Percentiles rank a stretch among this genome's conserved stretches.
These are phyloP conservation scores for Caenorhabditis virilis DNA, from an alignment of 2,888 invertebrate genomes.

Conservation along the genomic window DNA sequence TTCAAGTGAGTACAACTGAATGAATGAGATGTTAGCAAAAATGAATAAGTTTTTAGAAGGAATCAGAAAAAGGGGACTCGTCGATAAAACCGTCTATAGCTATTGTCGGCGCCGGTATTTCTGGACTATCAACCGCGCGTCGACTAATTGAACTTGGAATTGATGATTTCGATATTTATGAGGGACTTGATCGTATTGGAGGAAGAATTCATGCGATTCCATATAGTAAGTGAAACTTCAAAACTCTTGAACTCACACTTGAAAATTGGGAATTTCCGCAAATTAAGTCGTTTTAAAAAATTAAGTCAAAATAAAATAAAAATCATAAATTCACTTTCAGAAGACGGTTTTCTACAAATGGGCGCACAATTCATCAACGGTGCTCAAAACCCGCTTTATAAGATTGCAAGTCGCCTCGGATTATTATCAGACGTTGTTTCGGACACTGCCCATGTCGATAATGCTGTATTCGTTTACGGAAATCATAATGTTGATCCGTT, in stretches of 20 bases:
- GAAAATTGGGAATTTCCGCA: not conserved
- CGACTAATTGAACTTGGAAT: conserved; percentile 54
- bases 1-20: conserved; percentile 29
- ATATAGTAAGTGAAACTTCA: conserved; percentile 31
- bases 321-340: conserved; percentile 9
- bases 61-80: conserved; percentile 37
- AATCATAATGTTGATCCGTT: conserved; percentile 35
- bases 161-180: conserved; percentile 49
- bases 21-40: not conserved
- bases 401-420: conserved; percentile 52
- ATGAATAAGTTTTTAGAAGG: conserved; percentile 28
- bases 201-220: conserved; percentile 57
- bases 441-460: conserved; percentile 47
- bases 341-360: conserved; percentile 62
- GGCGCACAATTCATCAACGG: conserved; percentile 66
- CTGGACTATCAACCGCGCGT: conserved; percentile 53
- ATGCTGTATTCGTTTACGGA: conserved; percentile 40
- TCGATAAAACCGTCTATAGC: conserved; percentile 51
- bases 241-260: not conserved
- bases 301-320: not conserved
- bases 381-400: conserved; percentile 56
- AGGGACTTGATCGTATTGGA: conserved; percentile 52
- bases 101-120: conserved; percentile 56
- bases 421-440: conserved; percentile 38
- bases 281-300: not conserved